Evolutionary conservation across 1,140 invertebrate genomes (phyloP).

Genomic region (Drosophila hydei): DNA sequence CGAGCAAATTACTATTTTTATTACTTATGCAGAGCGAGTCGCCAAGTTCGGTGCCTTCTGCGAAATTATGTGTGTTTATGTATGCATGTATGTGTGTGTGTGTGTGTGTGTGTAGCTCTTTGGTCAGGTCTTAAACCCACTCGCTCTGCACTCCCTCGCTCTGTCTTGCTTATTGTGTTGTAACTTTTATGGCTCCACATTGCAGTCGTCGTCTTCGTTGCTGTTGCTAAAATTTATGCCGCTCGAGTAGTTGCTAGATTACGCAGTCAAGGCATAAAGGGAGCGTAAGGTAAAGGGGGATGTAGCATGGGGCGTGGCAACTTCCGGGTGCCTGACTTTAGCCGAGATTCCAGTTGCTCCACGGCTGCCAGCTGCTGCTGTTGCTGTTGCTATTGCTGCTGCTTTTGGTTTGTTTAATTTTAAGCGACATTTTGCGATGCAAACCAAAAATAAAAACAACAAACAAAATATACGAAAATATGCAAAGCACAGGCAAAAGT

Average conservation of each 20-base stretch:
- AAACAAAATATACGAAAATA: background rate
- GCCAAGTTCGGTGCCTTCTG: constrained; percentile 46
- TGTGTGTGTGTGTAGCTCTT: constrained; percentile 20
- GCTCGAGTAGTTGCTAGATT: constrained; percentile 53
- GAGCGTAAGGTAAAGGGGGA: background rate
- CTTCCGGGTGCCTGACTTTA: constrained; percentile 46
- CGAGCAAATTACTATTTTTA: constrained; percentile 58
- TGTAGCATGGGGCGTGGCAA: constrained; percentile 3
- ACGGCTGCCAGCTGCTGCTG: constrained; percentile 22
- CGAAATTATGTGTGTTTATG: constrained; percentile 29
- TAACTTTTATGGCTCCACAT: constrained; percentile 48
- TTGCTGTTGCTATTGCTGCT: background rate
- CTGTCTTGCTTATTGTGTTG: constrained; percentile 32
- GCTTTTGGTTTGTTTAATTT: constrained; percentile 48
- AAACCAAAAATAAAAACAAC: background rate
- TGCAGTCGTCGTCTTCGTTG: constrained; percentile 26
- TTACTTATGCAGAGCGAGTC: constrained; percentile 48
- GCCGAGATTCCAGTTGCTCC: constrained; percentile 33
- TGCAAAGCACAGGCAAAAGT: constrained; percentile 33
- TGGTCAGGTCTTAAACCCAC: constrained; percentile 38
- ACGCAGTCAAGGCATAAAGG: constrained; percentile 13
- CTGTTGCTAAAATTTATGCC: constrained; percentile 48
- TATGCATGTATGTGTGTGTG: constrained; percentile 14
- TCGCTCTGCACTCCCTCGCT: background rate
- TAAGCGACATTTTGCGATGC: constrained; percentile 36